Percentiles rank a stretch among this genome's conserved stretches.
phyloP scores from a whole-genome alignment of 2,113 vertebrate species.

The Cryptomyrus ogoouensis region DNA sequence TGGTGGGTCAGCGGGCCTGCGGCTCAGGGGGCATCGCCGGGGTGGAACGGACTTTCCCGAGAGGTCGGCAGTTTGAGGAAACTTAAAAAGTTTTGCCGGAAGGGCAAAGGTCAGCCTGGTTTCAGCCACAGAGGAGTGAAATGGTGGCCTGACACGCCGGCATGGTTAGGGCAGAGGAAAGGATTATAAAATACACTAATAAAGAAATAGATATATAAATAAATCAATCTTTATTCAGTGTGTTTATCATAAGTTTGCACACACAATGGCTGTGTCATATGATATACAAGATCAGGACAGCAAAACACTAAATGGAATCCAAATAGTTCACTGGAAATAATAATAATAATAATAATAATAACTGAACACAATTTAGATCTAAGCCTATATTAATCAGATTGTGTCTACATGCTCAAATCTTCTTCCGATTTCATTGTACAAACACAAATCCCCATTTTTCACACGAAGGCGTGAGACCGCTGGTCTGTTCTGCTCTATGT shows the following conservation, averaged over 20 bases:
- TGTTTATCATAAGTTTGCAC: conserved; percentile 39
- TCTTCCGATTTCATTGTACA: conserved; percentile 40
- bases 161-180: neutral
- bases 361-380: conserved; percentile 40
- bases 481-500: conserved; percentile 34
- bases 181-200: neutral
- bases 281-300: conserved; percentile 42
- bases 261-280: conserved; percentile 41
- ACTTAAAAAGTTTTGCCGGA: neutral
- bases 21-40: neutral
- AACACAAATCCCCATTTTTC: conserved; percentile 31
- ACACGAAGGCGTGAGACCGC: conserved; percentile 33
- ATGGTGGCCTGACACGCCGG: neutral
- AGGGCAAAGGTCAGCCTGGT: neutral
- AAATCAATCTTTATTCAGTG: conserved; percentile 33
- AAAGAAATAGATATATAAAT: conserved; percentile 8
- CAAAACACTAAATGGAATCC: conserved; percentile 40
- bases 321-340: conserved; percentile 40
- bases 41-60: neutral
- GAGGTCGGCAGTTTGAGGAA: neutral
- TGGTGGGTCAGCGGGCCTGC: neutral
- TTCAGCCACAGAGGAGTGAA: neutral
- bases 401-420: conserved; percentile 41
- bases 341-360: conserved; percentile 35
- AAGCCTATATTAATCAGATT: conserved; percentile 32